Base-by-base conservation (phyloP, 2,113 vertebrate species). In the Megaptera novaeangliae region DNA sequence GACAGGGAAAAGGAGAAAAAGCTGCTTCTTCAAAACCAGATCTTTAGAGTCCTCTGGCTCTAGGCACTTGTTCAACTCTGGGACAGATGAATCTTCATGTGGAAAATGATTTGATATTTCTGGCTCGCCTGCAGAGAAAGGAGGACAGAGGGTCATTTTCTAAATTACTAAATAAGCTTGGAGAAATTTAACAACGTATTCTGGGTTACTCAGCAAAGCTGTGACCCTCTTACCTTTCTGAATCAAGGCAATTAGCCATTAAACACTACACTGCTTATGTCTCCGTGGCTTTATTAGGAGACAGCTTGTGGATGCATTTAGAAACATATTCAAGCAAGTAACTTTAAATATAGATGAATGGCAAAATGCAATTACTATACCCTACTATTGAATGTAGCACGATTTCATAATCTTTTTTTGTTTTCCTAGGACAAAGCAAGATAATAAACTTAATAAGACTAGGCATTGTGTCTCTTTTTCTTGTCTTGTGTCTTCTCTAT, bases 111-210 rank as follows among this genome's bases (percentile, higher is more conserved):
- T 86, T 27, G 20, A 12, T 49, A 36, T 44, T 31, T 59, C 13
- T 71, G n/a, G 31, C 55, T 91, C 46, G 7, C 77, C 81, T 88
- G 39, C 36, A 71, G 39, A 86, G 55, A 82, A 34, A 66, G 12
- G 29, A 88, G 36, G 55, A 8, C 23, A 57, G n/a, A 91, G 59
- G 82, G 18, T 74, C 68, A 89, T 41, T 91, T 93, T 94, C 66
- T 82, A 93, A 97, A 96, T 85, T 72, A 85, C 27, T 85, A 85
- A 96, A 94, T 95, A 88, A 93, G 39, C 75, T 84, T 81, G 27
- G 75, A 91, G 59, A 95, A 71, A 86, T 68, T 10, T 80, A 55
- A 57, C 85, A 81, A 94, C 3, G 57, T 88, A 81, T 57, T 97
- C 75, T 64, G 57, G 49, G 34, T 96, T 88, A 91, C 46, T 81